These are phyloP conservation scores for Nemapogon koenigi DNA, from an alignment of 2,888 invertebrate species.

Conservation along the genomic window DNA sequence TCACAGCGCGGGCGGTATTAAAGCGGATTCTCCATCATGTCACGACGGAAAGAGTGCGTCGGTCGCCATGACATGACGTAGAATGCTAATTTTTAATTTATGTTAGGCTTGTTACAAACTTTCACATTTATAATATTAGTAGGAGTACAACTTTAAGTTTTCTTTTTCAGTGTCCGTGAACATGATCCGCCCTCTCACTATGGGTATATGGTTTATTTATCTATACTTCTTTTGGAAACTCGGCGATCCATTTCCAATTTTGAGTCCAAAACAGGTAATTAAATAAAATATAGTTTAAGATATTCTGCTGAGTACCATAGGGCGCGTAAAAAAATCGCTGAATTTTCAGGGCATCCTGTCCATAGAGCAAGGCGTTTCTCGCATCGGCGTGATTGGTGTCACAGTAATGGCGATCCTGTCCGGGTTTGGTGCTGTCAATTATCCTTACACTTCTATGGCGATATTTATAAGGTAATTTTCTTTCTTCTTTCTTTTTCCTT, in stretches of 20 bases:
- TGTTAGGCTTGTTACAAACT: neutral
- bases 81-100: too few relatives aligned
- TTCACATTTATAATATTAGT: neutral
- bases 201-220: constrained; percentile 88
- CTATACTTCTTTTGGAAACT: constrained; percentile 98
- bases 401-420: constrained; percentile 99
- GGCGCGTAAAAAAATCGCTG: neutral
- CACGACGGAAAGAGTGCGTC: too few relatives aligned
- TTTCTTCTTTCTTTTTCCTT: too few relatives aligned
- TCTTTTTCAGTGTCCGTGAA: constrained; percentile 73
- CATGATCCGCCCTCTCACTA: constrained; percentile 79
- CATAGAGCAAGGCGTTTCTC: constrained; percentile 91
- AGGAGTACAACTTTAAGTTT: constrained; percentile 8
- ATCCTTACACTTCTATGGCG: constrained; percentile 98
- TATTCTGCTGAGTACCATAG: neutral
- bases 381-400: constrained; percentile 98
- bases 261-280: constrained; percentile 92
- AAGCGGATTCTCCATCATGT: too few relatives aligned
- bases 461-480: constrained; percentile 89
- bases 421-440: constrained; percentile 99
- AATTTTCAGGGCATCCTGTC: constrained; percentile 66
- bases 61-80: too few relatives aligned
- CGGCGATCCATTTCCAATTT: constrained; percentile 97
- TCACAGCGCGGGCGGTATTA: too few relatives aligned
- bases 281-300: neutral